phyloP scores from a whole-genome alignment of 2,888 invertebrate species.

The Leucophenga montana region DNA sequence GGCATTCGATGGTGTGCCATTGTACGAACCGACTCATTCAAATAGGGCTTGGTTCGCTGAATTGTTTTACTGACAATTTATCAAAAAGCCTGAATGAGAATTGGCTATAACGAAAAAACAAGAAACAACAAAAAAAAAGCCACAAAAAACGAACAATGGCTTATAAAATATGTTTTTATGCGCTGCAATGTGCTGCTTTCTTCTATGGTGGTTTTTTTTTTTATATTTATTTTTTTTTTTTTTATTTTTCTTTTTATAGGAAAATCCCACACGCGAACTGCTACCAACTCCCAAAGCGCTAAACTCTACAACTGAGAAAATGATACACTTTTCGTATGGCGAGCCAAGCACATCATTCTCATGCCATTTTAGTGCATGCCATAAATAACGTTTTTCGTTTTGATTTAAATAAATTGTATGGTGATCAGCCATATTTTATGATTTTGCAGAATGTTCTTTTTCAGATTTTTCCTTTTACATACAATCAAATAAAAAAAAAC shows the following conservation, averaged over 20 bases:
- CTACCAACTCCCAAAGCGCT: slow-evolving; percentile 3
- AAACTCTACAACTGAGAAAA: slow-evolving; percentile 14
- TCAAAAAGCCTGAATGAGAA: slow-evolving; percentile 45
- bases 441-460: slow-evolving; percentile 56
- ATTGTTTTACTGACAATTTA: slow-evolving; percentile 45
- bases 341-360: background rate
- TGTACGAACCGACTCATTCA: background rate
- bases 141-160: slow-evolving; percentile 58
- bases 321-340: background rate
- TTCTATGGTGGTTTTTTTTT: background rate
- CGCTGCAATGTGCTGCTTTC: background rate
- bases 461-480: slow-evolving; percentile 38
- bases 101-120: background rate
- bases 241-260: slow-evolving; percentile 1
- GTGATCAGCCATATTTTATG: slow-evolving; percentile 65
- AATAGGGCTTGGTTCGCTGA: slow-evolving; percentile 54
- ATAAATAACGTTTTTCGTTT: slow-evolving; percentile 70
- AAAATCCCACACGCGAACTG: slow-evolving; percentile 30
- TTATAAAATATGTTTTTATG: slow-evolving; percentile 48
- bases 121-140: too few species aligned
- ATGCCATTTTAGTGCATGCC: slow-evolving; percentile 37
- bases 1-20: background rate
- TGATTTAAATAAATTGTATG: slow-evolving; percentile 71
- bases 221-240: background rate
- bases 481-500: too few species aligned